Percentiles rank a stretch among this genome's conserved stretches.
Conservation (phyloP, 1,140 invertebrate genomes). For the Pectinophora gossypiella region DNA sequence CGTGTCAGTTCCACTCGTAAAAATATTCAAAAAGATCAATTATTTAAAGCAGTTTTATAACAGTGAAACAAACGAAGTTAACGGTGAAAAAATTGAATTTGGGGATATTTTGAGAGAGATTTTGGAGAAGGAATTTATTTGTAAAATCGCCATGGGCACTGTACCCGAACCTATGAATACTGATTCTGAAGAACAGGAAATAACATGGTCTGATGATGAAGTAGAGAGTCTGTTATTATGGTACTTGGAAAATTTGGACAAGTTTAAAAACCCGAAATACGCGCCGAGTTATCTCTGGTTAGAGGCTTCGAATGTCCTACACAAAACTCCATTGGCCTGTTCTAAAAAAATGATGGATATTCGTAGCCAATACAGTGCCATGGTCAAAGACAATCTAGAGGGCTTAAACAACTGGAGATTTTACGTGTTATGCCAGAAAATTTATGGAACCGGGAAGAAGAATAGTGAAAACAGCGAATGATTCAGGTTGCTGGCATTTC, state of each 20-base stretch:
- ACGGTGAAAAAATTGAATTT: conserved; percentile 26
- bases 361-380: conserved; percentile 50
- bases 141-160: conserved; percentile 30
- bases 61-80: conserved; percentile 23
- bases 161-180: conserved; percentile 10
- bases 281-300: conserved; percentile 55
- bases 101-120: conserved; percentile 49
- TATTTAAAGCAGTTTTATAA: conserved; percentile 50
- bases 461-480: too few species aligned
- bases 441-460: conserved; percentile 60
- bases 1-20: conserved; percentile 38
- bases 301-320: conserved; percentile 47
- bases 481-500: too few species aligned
- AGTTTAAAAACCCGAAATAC: conserved; percentile 63
- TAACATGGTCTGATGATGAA: conserved; percentile 50
- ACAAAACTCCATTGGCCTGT: conserved; percentile 52
- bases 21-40: conserved; percentile 54
- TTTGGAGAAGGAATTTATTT: conserved; percentile 34
- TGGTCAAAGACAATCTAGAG: conserved; percentile 46
- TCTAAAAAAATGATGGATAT: conserved; percentile 63
- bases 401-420: conserved; percentile 53
- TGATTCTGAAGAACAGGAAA: conserved; percentile 25
- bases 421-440: conserved; percentile 54
- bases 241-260: conserved; percentile 63
- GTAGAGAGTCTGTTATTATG: conserved; percentile 47